Base-by-base conservation (phyloP, 2,113 vertebrate genomes). In the Podarcis cretensis region DNA sequence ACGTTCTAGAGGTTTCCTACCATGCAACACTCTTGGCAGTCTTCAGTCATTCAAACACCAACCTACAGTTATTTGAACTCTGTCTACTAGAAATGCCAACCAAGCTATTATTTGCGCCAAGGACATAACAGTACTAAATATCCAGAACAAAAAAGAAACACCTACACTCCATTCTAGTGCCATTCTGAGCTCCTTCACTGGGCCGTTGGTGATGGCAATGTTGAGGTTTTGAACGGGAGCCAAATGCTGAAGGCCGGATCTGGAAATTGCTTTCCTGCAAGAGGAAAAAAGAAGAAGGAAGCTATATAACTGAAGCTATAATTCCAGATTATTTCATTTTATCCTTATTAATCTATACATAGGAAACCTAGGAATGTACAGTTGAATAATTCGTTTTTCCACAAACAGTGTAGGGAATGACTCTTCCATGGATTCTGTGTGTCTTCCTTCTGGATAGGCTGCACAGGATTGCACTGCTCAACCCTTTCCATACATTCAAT, bases 261-360 rank as follows among this genome's bases (percentile, higher is more conserved):
- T 98, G 78, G 98, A 99, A 96, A 99, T 99, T n/a, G 99, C 99
- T 95, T 99, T 99, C 98, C 99, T 99, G 95, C 48, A 96, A 94
- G 94, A 94, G 95, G 90, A 12, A 48, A 85, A 75, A 37, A 68
- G 65, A 84, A 84, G 86, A 84, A 84, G 86, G 85, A 90, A 90
- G 43, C 43, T 43, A 7, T 43, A 83, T 32, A 78, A 90, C 81
- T 68, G 73, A 14, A 83, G 63, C 78, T 74, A n/a, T 18, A 27
- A 12, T 85, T 57, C 25, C 69, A 73, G n/a, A 73, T 27, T 23
- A 84, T 88, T 78, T 86, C 76, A 77, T 89, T 81, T 89, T 81
- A 66, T 71, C 25, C 57, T 20, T 83, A 8, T 25, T 54, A 69
- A 27, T 35, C 40, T 48, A n/a, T n/a, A 87, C 43, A 12, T n/a